These are phyloP conservation scores for Scrobipalpa costella DNA, from an alignment of 2,888 invertebrate species.

Conservation along the genomic window DNA sequence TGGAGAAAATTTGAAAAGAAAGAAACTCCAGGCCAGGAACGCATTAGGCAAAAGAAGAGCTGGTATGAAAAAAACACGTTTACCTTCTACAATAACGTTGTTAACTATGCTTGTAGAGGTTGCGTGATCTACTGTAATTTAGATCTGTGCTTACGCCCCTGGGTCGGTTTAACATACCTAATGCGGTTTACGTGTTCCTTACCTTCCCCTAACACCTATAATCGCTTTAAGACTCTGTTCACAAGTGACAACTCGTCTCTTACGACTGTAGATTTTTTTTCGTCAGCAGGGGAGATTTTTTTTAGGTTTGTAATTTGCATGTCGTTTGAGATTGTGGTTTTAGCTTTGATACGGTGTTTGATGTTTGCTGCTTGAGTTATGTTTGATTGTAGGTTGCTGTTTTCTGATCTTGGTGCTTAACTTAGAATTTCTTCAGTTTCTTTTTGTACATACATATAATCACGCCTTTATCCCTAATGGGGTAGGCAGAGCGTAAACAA, in stretches of 20 bases:
- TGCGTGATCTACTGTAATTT: too few relatives aligned
- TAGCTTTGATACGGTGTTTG: neutral
- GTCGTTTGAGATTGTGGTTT: conserved; percentile 21
- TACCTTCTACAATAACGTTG: too few relatives aligned
- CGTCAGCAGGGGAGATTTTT: conserved; percentile 37
- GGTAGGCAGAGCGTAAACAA: too few relatives aligned
- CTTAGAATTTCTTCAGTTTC: too few relatives aligned
- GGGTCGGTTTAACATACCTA: conserved; percentile 77
- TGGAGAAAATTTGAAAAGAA: too few relatives aligned
- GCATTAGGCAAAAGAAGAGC: too few relatives aligned
- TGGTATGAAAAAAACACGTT: too few relatives aligned
- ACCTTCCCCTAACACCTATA: conserved; percentile 49
- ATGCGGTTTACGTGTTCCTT: conserved; percentile 77
- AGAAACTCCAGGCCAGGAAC: too few relatives aligned
- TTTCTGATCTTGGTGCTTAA: neutral
- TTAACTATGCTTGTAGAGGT: too few relatives aligned
- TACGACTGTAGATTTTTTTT: conserved; percentile 44
- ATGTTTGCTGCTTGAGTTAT: neutral
- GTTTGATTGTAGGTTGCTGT: neutral
- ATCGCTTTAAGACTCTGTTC: conserved; percentile 77
- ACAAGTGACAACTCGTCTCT: conserved; percentile 49
- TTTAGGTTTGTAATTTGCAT: conserved; percentile 32
- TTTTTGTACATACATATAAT: too few relatives aligned
- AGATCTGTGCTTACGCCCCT: conserved; percentile 44
- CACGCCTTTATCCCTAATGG: too few relatives aligned